These are phyloP conservation scores for Dasyornis broadbenti DNA, from an alignment of 2,113 vertebrate species.

Conservation along the genomic window DNA sequence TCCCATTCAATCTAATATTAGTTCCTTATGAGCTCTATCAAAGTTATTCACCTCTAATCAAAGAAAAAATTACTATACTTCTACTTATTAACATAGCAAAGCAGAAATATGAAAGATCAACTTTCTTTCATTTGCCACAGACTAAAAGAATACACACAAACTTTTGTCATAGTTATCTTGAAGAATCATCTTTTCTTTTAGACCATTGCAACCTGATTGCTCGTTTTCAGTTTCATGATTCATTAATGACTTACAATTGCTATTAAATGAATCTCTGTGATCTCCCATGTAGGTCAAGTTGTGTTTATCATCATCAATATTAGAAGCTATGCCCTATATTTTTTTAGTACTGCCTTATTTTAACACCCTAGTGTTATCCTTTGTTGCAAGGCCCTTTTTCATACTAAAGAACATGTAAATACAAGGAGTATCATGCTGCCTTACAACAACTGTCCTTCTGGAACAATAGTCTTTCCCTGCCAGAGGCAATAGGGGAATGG, in stretches of 20 bases:
- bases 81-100: not conserved
- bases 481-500: not conserved
- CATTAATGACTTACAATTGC: not conserved
- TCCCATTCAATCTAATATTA: not conserved
- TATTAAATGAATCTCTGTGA: not conserved
- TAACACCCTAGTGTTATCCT: not conserved
- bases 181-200: not conserved
- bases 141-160: not conserved
- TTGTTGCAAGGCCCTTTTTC: not conserved
- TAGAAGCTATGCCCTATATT: not conserved
- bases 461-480: not conserved
- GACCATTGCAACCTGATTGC: not conserved
- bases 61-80: not conserved
- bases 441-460: not conserved
- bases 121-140: not conserved
- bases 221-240: not conserved
- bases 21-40: not conserved
- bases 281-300: not conserved
- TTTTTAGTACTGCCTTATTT: not conserved
- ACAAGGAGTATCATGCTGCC: not conserved
- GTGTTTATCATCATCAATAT: not conserved
- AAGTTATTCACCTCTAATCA: not conserved
- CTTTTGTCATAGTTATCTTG: not conserved
- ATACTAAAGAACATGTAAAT: not conserved
- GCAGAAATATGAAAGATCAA: not conserved